A percentile compares a stretch with the other conserved stretches of the same genome.
phyloP scores from a whole-genome alignment of 2,113 vertebrate species.

The Cynoglossus semilaevis region DNA sequence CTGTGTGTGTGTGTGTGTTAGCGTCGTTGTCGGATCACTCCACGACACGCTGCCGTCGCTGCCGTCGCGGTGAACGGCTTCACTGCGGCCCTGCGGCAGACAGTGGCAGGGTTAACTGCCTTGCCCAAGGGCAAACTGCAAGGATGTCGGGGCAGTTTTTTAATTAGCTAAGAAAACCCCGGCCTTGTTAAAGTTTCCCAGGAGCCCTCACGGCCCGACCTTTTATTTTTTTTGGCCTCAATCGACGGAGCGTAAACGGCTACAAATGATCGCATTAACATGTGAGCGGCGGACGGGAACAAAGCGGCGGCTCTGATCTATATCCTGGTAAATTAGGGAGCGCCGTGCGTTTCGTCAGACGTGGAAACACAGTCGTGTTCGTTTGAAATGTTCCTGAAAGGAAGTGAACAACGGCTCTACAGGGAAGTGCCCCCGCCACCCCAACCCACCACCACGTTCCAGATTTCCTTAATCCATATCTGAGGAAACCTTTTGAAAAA shows the following conservation, averaged over 20 bases:
- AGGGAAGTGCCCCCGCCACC: neutral
- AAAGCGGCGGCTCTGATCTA: slow-evolving; percentile 4
- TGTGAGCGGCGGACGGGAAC: neutral
- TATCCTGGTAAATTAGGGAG: slow-evolving; percentile 19
- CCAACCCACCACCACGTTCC: neutral
- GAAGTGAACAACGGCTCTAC: neutral
- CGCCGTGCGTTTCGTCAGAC: slow-evolving; percentile 23
- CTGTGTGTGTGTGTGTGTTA: no score
- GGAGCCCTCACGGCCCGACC: neutral
- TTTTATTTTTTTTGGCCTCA: neutral
- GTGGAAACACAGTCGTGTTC: neutral
- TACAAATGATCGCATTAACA: slow-evolving; percentile 1
- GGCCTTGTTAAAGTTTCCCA: neutral
- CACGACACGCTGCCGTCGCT: neutral
- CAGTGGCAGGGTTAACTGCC: slow-evolving; percentile 25
- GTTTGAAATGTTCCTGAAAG: neutral
- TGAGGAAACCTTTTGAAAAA: neutral
- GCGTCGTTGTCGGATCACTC: slow-evolving; percentile 33
- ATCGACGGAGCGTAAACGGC: neutral
- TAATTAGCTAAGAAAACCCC: slow-evolving; percentile 1
- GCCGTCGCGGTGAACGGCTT: slow-evolving; percentile 11
- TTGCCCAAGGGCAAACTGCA: slow-evolving; percentile 13
- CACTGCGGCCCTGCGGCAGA: slow-evolving; percentile 23
- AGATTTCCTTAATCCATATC: neutral
- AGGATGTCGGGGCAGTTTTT: slow-evolving; percentile 3